These are phyloP conservation scores for Diphyllodes magnificus DNA, from an alignment of 2,113 vertebrate genomes.

Conservation along the genomic window DNA sequence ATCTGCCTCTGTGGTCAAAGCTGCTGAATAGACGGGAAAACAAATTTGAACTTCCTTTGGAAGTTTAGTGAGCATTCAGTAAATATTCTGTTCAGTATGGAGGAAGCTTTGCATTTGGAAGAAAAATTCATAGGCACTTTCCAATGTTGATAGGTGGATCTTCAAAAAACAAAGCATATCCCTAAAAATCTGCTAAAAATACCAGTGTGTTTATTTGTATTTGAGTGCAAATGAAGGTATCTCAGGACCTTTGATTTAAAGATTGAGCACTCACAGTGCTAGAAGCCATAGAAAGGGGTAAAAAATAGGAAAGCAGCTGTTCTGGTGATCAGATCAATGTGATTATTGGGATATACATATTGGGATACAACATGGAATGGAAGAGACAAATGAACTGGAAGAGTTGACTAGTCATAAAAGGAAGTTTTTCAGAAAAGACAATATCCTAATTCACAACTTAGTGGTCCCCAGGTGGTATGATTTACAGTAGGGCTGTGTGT, in stretches of 20 bases:
- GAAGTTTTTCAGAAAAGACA: neutral
- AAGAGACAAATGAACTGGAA: neutral
- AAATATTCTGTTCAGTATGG: neutral
- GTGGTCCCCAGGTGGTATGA: neutral
- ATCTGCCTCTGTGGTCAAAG: neutral
- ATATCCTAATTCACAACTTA: neutral
- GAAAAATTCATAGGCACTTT: neutral
- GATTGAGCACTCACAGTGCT: neutral
- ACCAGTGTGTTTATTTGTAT: neutral
- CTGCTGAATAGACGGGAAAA: neutral
- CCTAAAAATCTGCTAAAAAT: neutral
- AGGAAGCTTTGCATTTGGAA: neutral
- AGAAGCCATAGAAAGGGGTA: neutral
- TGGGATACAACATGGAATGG: neutral
- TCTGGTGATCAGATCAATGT: neutral
- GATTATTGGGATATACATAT: neutral
- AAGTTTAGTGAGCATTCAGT: neutral
- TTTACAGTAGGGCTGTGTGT: neutral
- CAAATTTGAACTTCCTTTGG: neutral
- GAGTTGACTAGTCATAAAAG: neutral
- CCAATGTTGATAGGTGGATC: neutral
- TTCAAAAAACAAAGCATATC: neutral
- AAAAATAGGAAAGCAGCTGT: neutral
- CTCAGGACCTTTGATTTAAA: neutral
- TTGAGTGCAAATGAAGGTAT: neutral